These are phyloP conservation scores for Tarsius wallacei DNA, from an alignment of 2,797 vertebrate genomes.

Conservation along the genomic window DNA sequence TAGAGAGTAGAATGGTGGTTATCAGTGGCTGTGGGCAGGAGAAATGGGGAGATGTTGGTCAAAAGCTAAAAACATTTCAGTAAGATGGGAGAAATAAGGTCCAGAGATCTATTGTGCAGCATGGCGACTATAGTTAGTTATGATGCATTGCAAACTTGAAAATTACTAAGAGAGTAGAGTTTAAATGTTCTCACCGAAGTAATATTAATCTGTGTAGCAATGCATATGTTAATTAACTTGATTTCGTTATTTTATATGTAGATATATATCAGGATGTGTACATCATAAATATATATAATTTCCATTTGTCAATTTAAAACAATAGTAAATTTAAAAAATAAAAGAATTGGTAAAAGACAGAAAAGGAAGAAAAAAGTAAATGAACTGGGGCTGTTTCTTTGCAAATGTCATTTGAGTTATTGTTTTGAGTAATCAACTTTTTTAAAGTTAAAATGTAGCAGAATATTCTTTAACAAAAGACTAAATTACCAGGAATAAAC, in stretches of 20 bases:
- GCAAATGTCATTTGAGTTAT: neutral
- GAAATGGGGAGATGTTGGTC: neutral
- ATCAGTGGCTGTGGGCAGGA: neutral
- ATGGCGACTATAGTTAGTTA: neutral
- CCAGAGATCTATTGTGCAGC: neutral
- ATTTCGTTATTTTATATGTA: neutral
- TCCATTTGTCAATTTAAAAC: neutral
- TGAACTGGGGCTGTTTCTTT: neutral
- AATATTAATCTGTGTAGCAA: neutral
- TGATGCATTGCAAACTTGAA: neutral
- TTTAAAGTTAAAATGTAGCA: slow-evolving; percentile 24
- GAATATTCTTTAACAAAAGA: slow-evolving; percentile 38
- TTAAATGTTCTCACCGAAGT: neutral
- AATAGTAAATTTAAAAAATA: neutral
- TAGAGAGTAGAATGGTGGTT: neutral
- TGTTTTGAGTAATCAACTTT: neutral
- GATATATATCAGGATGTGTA: neutral
- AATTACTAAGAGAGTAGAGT: neutral
- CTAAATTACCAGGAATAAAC: neutral
- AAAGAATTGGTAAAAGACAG: neutral
- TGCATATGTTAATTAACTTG: neutral
- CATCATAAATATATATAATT: neutral
- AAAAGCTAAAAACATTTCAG: neutral
- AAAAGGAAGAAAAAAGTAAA: neutral
- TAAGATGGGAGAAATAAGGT: neutral